These are phyloP conservation scores for Thryonomys swinderianus DNA, from an alignment of 2,113 vertebrate genomes.

Conservation along the genomic window DNA sequence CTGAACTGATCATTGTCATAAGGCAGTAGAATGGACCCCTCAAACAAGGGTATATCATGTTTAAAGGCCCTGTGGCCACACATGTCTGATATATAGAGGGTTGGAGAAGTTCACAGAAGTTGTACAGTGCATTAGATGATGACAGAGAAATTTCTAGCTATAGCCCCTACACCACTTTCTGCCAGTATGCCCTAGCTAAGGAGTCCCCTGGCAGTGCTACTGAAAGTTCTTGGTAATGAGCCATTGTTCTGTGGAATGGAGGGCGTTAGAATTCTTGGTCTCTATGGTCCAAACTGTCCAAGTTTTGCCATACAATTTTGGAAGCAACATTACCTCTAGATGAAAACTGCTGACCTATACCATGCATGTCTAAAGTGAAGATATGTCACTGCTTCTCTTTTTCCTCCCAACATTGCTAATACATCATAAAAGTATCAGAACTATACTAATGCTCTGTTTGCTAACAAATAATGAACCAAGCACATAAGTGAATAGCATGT, in stretches of 20 bases:
- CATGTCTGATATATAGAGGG: fast-evolving
- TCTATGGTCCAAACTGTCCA: neutral
- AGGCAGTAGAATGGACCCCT: neutral
- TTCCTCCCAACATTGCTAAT: neutral
- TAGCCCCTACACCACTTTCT: neutral
- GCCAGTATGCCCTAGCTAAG: neutral
- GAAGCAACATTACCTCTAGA: neutral
- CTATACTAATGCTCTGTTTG: neutral
- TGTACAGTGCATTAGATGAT: fast-evolving
- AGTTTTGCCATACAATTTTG: too few species aligned
- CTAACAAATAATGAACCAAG: neutral
- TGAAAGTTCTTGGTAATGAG: neutral
- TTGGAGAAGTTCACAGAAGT: fast-evolving
- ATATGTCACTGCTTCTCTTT: neutral
- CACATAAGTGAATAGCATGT: neutral
- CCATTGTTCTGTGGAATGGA: neutral
- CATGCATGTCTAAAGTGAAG: neutral
- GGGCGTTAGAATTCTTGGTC: neutral
- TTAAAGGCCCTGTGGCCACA: neutral
- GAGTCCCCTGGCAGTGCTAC: too few species aligned
- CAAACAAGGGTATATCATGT: neutral
- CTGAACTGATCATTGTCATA: neutral
- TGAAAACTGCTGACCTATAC: neutral
- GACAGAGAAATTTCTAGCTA: neutral
- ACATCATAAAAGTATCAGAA: neutral